Evolutionary conservation across 1,140 invertebrate species (phyloP).

Genomic region (Hestina assimilis): DNA sequence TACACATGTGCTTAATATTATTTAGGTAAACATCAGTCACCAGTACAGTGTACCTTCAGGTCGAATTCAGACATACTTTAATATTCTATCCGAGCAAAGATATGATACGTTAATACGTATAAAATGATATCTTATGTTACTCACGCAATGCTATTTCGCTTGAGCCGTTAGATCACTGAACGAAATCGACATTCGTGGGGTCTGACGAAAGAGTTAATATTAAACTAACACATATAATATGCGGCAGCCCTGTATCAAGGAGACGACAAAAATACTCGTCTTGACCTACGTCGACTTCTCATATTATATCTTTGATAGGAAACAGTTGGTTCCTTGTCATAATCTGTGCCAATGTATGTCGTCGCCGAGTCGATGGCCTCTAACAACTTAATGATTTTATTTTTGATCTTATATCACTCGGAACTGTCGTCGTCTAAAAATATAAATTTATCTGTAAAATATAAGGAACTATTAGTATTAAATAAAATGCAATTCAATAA

Average conservation of each 20-base stretch:
- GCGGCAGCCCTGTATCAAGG: slow-evolving; percentile 72
- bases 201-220: slow-evolving; percentile 71
- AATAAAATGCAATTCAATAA: no score
- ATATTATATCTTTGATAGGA: slow-evolving; percentile 47
- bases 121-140: slow-evolving; percentile 8
- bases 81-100: no score
- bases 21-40: no score
- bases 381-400: neutral
- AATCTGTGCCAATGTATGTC: slow-evolving; percentile 4
- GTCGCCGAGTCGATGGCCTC: slow-evolving; percentile 3
- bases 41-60: no score
- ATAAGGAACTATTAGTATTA: no score
- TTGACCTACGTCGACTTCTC: slow-evolving; percentile 61
- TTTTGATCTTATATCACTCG: no score
- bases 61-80: no score
- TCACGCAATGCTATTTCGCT: slow-evolving; percentile 37
- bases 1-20: no score
- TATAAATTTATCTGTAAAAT: no score
- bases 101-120: no score
- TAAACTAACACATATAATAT: slow-evolving; percentile 62
- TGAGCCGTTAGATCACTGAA: slow-evolving; percentile 40
- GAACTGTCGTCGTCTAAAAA: no score
- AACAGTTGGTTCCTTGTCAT: slow-evolving; percentile 22
- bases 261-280: slow-evolving; percentile 66
- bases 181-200: slow-evolving; percentile 44